Conservation (phyloP, 2,113 vertebrate genomes). For the Casuarius casuarius region DNA sequence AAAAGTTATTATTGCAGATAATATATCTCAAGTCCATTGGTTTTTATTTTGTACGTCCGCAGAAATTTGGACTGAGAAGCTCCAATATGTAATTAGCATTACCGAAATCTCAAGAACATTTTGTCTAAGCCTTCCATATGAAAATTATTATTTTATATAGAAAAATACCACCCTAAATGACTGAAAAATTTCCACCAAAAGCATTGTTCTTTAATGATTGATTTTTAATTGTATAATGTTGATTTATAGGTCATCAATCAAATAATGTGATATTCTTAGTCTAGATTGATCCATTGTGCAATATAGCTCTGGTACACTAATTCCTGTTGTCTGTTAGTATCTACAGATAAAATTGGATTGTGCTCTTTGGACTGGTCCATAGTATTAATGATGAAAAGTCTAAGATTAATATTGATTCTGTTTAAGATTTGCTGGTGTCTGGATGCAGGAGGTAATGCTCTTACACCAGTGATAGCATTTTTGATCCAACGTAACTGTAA, state of each 20-base stretch:
- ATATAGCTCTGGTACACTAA: neutral
- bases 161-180: neutral
- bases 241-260: neutral
- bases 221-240: neutral
- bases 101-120: too few relatives aligned
- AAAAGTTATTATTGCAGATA: neutral
- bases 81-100: neutral
- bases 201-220: neutral
- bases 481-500: neutral
- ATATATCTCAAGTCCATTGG: neutral
- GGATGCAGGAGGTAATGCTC: neutral
- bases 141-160: neutral
- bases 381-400: neutral
- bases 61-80: neutral
- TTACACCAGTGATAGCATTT: neutral
- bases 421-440: neutral
- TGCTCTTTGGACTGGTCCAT: neutral
- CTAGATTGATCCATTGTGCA: neutral
- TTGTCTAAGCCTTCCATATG: neutral
- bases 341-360: constrained; percentile 10
- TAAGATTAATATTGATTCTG: constrained; percentile 5
- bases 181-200: neutral
- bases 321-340: neutral
- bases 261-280: neutral
- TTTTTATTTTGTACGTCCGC: neutral